These are phyloP conservation scores for Cossypha caffra DNA, from an alignment of 2,797 vertebrate genomes.

Conservation along the genomic window DNA sequence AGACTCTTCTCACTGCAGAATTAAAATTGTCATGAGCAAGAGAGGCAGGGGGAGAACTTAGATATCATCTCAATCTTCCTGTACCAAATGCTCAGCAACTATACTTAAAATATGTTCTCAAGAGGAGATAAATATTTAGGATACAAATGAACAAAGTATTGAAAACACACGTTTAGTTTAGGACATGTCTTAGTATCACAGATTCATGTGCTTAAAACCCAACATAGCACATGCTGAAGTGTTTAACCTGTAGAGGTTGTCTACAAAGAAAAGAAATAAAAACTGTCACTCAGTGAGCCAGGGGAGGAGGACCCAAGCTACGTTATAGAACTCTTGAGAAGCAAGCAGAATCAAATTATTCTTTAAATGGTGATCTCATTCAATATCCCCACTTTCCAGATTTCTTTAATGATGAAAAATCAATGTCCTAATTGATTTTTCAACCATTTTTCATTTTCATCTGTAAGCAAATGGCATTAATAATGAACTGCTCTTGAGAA, in stretches of 20 bases:
- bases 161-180: background rate
- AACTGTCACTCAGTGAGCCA: background rate
- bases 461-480: constrained; percentile 6
- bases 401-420: constrained; percentile 24
- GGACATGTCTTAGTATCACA: background rate
- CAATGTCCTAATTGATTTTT: constrained; percentile 36
- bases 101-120: background rate
- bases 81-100: background rate
- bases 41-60: background rate
- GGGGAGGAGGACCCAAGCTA: background rate
- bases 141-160: background rate
- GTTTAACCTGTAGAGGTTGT: background rate
- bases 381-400: background rate
- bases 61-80: background rate
- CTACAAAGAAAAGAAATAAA: background rate
- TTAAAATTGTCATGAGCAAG: background rate
- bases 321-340: background rate
- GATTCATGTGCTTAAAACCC: background rate
- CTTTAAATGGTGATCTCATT: background rate
- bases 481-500: constrained; percentile 11
- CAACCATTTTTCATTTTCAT: constrained; percentile 20
- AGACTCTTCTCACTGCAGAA: background rate
- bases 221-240: background rate
- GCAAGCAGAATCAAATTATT: background rate
- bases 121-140: background rate